Conservation (phyloP, 2,888 invertebrate species). For the Neoaliturus tenellus region DNA sequence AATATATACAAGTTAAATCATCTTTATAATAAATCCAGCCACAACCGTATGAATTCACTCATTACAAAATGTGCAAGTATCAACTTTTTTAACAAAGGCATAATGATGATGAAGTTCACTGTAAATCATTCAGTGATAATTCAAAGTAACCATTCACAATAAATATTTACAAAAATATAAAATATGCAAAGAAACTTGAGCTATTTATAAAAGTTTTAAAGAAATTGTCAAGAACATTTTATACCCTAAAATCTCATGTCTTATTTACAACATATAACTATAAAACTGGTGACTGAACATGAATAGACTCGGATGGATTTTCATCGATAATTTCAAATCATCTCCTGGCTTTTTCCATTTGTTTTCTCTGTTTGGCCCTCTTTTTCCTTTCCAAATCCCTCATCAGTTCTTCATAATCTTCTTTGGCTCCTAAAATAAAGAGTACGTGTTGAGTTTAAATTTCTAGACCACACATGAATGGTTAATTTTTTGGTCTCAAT, state of each 20-base stretch:
- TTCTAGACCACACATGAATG: too few relatives aligned
- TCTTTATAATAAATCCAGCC: not conserved
- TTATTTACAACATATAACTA: not conserved
- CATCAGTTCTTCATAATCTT: slow-evolving; percentile 94
- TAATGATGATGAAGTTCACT: not conserved
- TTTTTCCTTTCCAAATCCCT: slow-evolving; percentile 87
- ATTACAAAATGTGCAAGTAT: not conserved
- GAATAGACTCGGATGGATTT: too few relatives aligned
- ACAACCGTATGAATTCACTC: not conserved
- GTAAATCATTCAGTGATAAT: not conserved
- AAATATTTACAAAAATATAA: not conserved
- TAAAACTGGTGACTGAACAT: not conserved
- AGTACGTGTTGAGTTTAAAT: too few relatives aligned
- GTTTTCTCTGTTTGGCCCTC: slow-evolving; percentile 74
- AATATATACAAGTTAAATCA: not conserved
- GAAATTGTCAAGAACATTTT: not conserved
- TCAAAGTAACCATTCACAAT: not conserved
- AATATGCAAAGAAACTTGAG: not conserved
- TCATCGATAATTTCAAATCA: not conserved
- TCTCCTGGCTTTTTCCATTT: slow-evolving; percentile 72
- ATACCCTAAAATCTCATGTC: not conserved
- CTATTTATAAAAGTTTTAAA: not conserved
- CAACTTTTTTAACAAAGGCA: not conserved
- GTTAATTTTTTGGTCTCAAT: too few relatives aligned
- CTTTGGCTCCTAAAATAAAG: slow-evolving; percentile 71